Conservation (phyloP, 2,888 invertebrate genomes). For the Morinoia aosen region DNA sequence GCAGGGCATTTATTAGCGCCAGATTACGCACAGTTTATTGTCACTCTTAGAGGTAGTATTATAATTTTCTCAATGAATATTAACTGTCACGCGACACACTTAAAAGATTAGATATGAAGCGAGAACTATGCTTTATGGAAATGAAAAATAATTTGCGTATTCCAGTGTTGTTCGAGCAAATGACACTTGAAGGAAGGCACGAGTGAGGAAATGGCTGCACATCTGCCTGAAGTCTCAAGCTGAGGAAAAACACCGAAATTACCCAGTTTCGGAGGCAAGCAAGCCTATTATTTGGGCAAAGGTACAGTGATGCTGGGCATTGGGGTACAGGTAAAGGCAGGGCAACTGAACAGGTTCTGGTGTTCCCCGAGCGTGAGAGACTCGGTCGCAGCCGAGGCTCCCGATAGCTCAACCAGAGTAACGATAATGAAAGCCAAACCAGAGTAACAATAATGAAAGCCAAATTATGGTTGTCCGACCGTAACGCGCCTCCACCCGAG, state of each 20-base stretch:
- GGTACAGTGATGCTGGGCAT: constrained; percentile 38
- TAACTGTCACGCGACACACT: neutral
- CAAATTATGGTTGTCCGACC: constrained; percentile 6
- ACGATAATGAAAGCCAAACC: constrained; percentile 25
- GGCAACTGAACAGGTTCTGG: constrained; percentile 38
- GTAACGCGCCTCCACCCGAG: neutral
- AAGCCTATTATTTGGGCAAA: constrained; percentile 18
- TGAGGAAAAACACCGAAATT: constrained; percentile 13
- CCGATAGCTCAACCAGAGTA: constrained; percentile 8
- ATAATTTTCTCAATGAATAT: neutral
- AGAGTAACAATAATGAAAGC: constrained; percentile 1
- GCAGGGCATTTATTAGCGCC: neutral
- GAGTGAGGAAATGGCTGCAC: constrained; percentile 25
- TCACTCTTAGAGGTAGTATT: neutral
- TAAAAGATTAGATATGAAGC: neutral
- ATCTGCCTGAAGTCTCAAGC: neutral
- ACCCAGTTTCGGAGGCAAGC: neutral
- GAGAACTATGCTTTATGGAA: neutral
- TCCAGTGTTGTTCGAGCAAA: neutral
- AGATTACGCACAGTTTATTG: neutral
- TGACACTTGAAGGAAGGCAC: neutral
- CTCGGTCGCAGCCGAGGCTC: constrained; percentile 7
- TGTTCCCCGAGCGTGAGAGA: constrained; percentile 27
- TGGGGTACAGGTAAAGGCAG: constrained; percentile 21
- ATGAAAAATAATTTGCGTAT: neutral